Percentiles rank a stretch among this genome's conserved stretches.
Conservation (phyloP, 1,140 invertebrate genomes). For the Conus ventricosus region DNA sequence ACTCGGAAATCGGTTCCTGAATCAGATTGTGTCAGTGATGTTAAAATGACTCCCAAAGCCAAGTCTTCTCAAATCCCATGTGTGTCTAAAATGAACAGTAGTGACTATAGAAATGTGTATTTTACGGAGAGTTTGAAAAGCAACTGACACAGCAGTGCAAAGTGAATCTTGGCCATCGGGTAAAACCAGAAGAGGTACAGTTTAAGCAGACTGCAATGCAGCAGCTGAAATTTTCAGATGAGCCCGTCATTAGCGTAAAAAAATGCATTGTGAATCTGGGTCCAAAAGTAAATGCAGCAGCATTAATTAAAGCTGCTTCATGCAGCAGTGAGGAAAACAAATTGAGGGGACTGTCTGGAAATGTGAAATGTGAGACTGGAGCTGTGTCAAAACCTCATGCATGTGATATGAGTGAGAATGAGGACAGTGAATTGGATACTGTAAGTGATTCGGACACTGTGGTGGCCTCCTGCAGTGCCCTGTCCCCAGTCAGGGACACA, state of each 20-base stretch:
- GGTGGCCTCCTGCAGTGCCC: not conserved
- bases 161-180: slow-evolving; percentile 16
- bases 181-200: not conserved
- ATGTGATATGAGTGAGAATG: not conserved
- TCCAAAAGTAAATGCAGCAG: not conserved
- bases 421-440: not conserved
- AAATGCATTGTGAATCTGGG: slow-evolving; percentile 4
- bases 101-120: slow-evolving; percentile 20
- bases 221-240: not conserved
- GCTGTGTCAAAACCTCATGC: not conserved
- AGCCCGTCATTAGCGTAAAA: not conserved
- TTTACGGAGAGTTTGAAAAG: slow-evolving; percentile 21
- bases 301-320: not conserved
- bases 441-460: slow-evolving; percentile 1
- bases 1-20: not conserved
- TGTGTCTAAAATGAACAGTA: not conserved
- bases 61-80: not conserved
- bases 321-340: not conserved
- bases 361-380: no score
- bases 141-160: slow-evolving; percentile 18
- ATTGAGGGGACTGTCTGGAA: not conserved
- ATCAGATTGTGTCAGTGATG: not conserved
- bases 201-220: not conserved
- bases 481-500: not conserved
- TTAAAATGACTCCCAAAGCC: not conserved